These are phyloP conservation scores for Nymphicus hollandicus DNA, from an alignment of 2,113 vertebrate species.

Conservation along the genomic window DNA sequence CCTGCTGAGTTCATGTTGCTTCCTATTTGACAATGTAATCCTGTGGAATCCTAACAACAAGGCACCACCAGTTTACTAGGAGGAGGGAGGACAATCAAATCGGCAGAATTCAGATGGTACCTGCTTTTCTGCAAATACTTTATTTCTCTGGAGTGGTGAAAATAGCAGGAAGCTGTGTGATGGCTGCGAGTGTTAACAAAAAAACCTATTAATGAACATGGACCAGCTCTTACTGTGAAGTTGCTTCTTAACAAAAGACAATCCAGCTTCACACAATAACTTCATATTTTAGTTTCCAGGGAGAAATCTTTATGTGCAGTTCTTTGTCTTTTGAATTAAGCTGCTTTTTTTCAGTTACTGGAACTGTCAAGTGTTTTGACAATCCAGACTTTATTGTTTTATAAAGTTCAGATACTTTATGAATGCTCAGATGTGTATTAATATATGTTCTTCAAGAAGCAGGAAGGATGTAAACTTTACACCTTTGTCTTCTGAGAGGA, in stretches of 20 bases:
- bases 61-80: not conserved
- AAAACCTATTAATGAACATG: not conserved
- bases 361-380: not conserved
- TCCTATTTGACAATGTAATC: not conserved
- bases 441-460: not conserved
- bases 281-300: not conserved
- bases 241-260: not conserved
- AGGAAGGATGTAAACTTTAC: not conserved
- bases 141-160: not conserved
- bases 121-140: conserved; percentile 10
- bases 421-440: not conserved
- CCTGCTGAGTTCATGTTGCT: not conserved
- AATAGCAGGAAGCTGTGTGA: not conserved
- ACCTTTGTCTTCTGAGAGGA: not conserved
- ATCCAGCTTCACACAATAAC: not conserved
- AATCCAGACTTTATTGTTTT: not conserved
- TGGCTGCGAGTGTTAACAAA: not conserved
- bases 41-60: not conserved
- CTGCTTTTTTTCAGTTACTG: not conserved
- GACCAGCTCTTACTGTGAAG: not conserved
- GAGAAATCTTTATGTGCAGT: not conserved
- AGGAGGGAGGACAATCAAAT: not conserved
- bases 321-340: not conserved
- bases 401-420: not conserved
- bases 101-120: not conserved